Base-by-base conservation (phyloP, 2,888 invertebrate genomes). In the Ophion slaviceki region DNA sequence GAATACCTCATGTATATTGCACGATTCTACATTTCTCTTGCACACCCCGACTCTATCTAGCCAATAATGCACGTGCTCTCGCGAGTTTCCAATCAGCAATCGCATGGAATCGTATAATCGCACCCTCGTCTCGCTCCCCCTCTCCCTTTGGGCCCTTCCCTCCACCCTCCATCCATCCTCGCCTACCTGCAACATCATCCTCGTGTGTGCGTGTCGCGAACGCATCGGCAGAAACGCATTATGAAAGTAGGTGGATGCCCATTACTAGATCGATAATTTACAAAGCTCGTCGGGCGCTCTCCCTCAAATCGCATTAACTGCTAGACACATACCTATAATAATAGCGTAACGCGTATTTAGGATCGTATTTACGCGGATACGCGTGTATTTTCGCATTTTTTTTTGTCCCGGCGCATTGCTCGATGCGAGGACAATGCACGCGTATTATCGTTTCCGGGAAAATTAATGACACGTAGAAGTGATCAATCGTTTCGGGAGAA, bases 51-150 rank as follows among this genome's bases (percentile, higher is more conserved):
- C 70, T 72, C 66, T 76, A 62, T 76, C 75, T 62, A 40, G 24
- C 59, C 57, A 62, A 57, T 76, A 82, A 80, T 80, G 85, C 80
- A 82, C 80, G 83, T 72, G 80, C 28, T 62, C 80, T 64, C 61
- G 62, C 68, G 80, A 82, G 72, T 86, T 86, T 83, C 86, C 82
- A 82, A 86, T 86, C 86, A 82, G 86, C 83, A 64, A 86, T 82
- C 82, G 74, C 77, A 67, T 20, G 77, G 72, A 82, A 86, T 86
- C 83, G 80, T 80, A 80, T 82, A 82, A 85, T 85, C 85, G 80
- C 71, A 53, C 76, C 40, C 45, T 14, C 66, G 45, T 32, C 45
- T 28, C 32, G 11, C 45, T 45, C 11, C 66, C 10, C 14, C 14
- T 57, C 6, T 32, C n/a, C 24, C n/a, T 28, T 24, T 24, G 17